Base-by-base conservation (phyloP, 2,888 invertebrate species). In the Cancer borealis region DNA sequence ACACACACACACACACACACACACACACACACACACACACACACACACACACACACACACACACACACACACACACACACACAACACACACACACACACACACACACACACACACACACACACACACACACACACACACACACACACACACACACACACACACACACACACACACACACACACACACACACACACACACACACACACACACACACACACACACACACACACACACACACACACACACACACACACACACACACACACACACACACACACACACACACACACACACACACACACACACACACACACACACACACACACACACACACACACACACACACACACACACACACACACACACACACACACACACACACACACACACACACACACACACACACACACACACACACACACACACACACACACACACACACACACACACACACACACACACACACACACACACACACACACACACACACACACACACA, bases 41-140 rank as follows among this genome's bases (percentile, higher is more conserved):
- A 79, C 79, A 79, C 79, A 79, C 79, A 79, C 79, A 79, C 79
- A 79, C 79, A 79, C 79, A 30, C 30, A 66, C 30, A 26, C 30
- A 79, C 30, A 79, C 79, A 26, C 79, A 1, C 30, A 30, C 30
- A 79, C 79, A 79, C 30, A 73, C 73, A n/a, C n/a, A 73, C n/a
- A 73, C 73, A 73, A n/a, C n/a, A n/a, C n/a, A n/a, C n/a, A n/a
- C n/a, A n/a, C n/a, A 6, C 66, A 66, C 66, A 6, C 66, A 66
- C 66, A 6, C 66, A 66, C n/a, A 17, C 73, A 73, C 73, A 73
- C 73, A 73, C 73, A 73, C n/a, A 73, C 73, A 73, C 73, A 73
- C 73, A 73, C 73, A 73, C 73, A 73, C 73, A n/a, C 73, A 73
- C 73, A 73, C 73, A 73, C 73, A 73, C 73, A 73, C 66, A 73